Evolutionary conservation across 2,113 vertebrate species (phyloP).

Genomic region (Synchiropus splendidus): DNA sequence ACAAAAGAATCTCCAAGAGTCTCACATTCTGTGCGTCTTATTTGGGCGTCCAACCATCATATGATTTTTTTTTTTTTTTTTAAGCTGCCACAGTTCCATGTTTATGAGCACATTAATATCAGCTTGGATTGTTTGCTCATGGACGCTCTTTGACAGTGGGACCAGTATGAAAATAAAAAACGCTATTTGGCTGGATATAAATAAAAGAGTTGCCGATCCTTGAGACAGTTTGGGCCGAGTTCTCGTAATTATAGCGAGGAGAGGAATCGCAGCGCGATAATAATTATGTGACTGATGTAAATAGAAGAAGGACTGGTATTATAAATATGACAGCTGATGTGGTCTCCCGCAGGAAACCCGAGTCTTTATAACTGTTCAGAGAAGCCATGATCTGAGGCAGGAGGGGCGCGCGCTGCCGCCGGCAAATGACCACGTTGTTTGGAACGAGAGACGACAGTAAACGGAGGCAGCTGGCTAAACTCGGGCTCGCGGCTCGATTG

Average conservation of each 20-base stretch:
- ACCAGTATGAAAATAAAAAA: too few relatives aligned
- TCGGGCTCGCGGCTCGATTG: conserved; percentile 60
- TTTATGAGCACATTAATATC: too few relatives aligned
- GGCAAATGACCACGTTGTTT: conserved; percentile 63
- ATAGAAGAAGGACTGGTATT: conserved; percentile 62
- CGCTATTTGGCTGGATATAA: conserved; percentile 23
- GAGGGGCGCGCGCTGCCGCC: conserved; percentile 49
- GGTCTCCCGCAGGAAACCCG: conserved; percentile 61
- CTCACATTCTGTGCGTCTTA: too few relatives aligned
- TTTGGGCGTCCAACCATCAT: too few relatives aligned
- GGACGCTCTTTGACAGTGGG: too few relatives aligned
- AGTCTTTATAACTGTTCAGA: conserved; percentile 54
- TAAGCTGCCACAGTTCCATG: too few relatives aligned
- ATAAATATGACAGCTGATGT: conserved; percentile 68
- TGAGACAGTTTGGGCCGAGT: too few relatives aligned
- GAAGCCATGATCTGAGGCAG: conserved; percentile 62
- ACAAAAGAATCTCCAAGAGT: too few relatives aligned
- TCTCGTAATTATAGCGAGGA: conserved; percentile 48
- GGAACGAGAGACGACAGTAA: conserved; percentile 69
- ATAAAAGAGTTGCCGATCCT: neutral
- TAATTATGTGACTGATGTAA: conserved; percentile 64
- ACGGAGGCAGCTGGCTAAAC: conserved; percentile 51
- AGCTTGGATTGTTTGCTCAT: too few relatives aligned
- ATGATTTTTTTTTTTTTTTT: too few relatives aligned
- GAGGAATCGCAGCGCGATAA: conserved; percentile 55